Base-by-base conservation (phyloP, 2,797 vertebrate genomes). In the Sebastes paucispinis region DNA sequence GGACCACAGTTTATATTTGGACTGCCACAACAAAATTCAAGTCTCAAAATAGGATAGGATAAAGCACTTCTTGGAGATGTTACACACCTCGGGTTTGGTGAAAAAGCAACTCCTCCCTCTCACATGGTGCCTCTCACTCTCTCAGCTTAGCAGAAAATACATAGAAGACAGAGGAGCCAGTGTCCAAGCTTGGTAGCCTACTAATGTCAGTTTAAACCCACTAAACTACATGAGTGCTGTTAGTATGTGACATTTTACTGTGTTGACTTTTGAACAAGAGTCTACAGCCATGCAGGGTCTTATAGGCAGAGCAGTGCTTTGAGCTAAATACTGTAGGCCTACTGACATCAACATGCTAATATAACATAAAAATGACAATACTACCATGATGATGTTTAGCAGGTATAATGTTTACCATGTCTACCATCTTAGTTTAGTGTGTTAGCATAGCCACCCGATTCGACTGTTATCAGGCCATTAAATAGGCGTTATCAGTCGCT, bases 21-120 rank as follows among this genome's bases (percentile, higher is more conserved):
- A n/a, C 32, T 65, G 59, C 18, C 34, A 71, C 20, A 29, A 43
- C 34, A 64, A 31, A 62, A n/a, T 47, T 29, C n/a, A 7, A 52
- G 29, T 65, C 73, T 59, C 59, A 71, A 71, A 81, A 75, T 59
- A 75, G 60, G 47, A 7, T 29, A 36, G 47, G 58, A 70, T 34
- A 54, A 62, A 36, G 69, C 14, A 5, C 20, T 20, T 64, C 25
- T 10, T 2, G 36, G 25, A 34, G 24, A 22, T 34, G 29, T 24
- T 32, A 13, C 20, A 29, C 43, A 20, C 47, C 7, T 25, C 39
- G 22, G 55, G 22, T 25, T 50, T 68, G 8, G 14, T 50, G 20
- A 14, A 52, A 52, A 59, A 20, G 22, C 8, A 52, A n/a, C 50
- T 52, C 50, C 50, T 52, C 13, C n/a, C 32, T 10, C 36, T 58